Conservation (phyloP, 2,113 vertebrate genomes). For the Symphodus melops region DNA sequence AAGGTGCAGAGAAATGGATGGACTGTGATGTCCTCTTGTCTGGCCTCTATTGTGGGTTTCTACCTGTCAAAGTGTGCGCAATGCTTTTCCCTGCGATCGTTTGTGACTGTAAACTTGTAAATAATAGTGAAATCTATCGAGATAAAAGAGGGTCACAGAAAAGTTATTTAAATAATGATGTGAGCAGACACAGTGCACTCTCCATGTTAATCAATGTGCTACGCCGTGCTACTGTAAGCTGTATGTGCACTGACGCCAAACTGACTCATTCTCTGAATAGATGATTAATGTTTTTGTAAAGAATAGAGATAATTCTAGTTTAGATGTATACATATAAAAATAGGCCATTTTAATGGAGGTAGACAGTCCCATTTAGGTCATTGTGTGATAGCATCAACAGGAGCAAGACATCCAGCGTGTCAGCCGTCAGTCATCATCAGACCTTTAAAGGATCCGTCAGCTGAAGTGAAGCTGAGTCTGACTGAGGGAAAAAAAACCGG, state of each 20-base stretch:
- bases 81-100: slow-evolving; percentile 59
- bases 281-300: slow-evolving; percentile 52
- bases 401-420: slow-evolving; percentile 8
- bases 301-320: slow-evolving; percentile 54
- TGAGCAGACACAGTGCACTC: slow-evolving; percentile 46
- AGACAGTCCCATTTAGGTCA: slow-evolving; percentile 40
- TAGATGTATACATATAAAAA: slow-evolving; percentile 50
- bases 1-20: slow-evolving; percentile 15
- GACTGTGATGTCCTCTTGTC: slow-evolving; percentile 21
- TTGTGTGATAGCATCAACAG: slow-evolving; percentile 43
- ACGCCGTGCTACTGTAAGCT: slow-evolving; percentile 58
- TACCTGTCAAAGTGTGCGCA: slow-evolving; percentile 52
- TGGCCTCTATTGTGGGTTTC: slow-evolving; percentile 42
- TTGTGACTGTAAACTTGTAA: slow-evolving; percentile 60
- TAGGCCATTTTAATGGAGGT: slow-evolving; percentile 48
- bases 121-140: slow-evolving; percentile 63
- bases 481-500: not conserved
- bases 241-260: slow-evolving; percentile 67
- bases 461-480: not conserved
- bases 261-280: slow-evolving; percentile 59
- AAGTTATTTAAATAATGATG: slow-evolving; percentile 42
- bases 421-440: slow-evolving; percentile 9
- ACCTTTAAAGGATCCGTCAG: slow-evolving; percentile 4
- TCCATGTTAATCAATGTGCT: slow-evolving; percentile 46
- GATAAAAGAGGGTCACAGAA: slow-evolving; percentile 38